Evolutionary conservation across 2,888 invertebrate genomes (phyloP).

Genomic region (Sicus ferrugineus): DNA sequence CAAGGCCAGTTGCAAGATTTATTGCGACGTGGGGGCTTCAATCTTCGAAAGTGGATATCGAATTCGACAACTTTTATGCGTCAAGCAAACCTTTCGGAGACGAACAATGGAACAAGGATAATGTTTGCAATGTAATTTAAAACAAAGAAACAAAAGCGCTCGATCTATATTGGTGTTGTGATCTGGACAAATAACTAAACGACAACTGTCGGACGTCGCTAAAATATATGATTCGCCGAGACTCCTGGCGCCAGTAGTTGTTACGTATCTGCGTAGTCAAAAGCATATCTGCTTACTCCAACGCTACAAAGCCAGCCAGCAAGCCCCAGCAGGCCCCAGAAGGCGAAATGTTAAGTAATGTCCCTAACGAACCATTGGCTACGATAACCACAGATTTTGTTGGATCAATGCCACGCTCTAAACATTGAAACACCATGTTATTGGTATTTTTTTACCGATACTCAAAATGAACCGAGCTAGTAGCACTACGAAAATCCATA

Average conservation of each 20-base stretch:
- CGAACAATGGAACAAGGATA: background rate
- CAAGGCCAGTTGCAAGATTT: constrained; percentile 8
- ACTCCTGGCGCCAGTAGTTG: background rate
- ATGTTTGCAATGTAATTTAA: background rate
- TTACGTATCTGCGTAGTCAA: no score
- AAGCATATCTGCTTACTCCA: no score
- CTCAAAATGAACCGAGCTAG: no score
- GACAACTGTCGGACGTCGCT: background rate
- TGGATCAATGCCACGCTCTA: no score
- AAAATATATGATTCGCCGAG: background rate
- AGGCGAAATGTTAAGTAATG: no score
- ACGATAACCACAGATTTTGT: no score
- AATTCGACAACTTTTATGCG: background rate
- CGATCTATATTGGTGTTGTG: background rate
- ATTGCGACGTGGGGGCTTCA: background rate
- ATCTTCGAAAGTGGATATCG: background rate
- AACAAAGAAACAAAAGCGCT: background rate
- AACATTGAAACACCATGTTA: no score
- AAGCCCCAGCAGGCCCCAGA: no score
- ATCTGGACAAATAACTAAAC: background rate
- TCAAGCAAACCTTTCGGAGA: background rate
- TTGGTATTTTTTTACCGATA: no score
- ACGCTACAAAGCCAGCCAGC: no score
- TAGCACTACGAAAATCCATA: no score
- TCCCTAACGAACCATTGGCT: no score